These are phyloP conservation scores for Petrophora chlorosata DNA, from an alignment of 2,888 invertebrate genomes.

Conservation along the genomic window DNA sequence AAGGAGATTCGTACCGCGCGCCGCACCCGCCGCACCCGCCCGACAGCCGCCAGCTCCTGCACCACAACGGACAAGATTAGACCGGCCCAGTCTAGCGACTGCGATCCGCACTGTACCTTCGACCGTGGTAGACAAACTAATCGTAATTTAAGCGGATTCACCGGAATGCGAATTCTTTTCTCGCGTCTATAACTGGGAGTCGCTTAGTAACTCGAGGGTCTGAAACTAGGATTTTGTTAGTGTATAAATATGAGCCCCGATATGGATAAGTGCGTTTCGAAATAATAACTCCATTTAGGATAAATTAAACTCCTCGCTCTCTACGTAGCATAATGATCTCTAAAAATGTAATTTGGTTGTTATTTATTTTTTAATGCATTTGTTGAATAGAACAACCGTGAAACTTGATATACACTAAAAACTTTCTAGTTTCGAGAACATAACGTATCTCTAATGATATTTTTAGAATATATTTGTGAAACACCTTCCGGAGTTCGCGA, in stretches of 20 bases:
- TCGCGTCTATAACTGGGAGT: conserved; percentile 9
- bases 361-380: conserved; percentile 23
- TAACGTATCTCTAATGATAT: conserved; percentile 41
- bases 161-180: conserved; percentile 2
- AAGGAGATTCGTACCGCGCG: conserved; percentile 77
- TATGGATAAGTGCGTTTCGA: conserved; percentile 17
- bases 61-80: conserved; percentile 92
- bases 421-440: conserved; percentile 57
- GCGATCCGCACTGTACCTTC: conserved; percentile 45
- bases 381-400: conserved; percentile 18
- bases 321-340: conserved; percentile 36
- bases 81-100: conserved; percentile 5
- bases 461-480: conserved; percentile 54
- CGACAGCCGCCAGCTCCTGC: conserved; percentile 86
- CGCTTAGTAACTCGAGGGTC: conserved; percentile 22
- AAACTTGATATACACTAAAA: conserved; percentile 52
- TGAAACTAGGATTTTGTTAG: conserved; percentile 60
- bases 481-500: conserved; percentile 47
- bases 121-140: conserved; percentile 34
- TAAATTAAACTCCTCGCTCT: conserved; percentile 35
- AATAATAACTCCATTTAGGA: conserved; percentile 28
- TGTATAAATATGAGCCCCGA: conserved; percentile 41
- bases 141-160: conserved; percentile 22
- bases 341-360: conserved; percentile 27
- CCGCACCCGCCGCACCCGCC: conserved; percentile 84